Evolutionary conservation across 2,113 vertebrate genomes (phyloP).

Genomic region (Alouatta palliata): DNA sequence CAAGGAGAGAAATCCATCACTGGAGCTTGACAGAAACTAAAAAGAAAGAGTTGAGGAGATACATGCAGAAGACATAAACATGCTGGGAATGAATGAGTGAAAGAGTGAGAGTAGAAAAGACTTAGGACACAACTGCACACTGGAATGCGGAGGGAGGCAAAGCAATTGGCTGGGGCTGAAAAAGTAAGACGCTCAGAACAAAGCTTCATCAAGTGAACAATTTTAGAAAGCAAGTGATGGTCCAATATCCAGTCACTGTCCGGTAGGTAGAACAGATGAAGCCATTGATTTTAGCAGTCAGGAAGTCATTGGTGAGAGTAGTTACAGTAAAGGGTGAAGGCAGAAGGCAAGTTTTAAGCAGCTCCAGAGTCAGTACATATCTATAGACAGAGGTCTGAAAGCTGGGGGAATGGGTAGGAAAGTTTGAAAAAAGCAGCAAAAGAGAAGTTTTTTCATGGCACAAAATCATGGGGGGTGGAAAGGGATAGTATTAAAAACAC

Average conservation of each 20-base stretch:
- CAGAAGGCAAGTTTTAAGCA: not conserved
- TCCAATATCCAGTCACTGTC: not conserved
- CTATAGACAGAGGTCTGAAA: not conserved
- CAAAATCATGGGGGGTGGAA: not conserved
- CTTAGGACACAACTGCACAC: accelerated
- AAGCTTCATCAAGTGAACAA: not conserved
- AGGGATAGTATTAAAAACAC: not conserved
- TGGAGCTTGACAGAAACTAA: not conserved
- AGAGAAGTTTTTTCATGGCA: not conserved
- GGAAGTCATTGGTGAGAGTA: not conserved
- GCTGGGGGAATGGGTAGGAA: not conserved
- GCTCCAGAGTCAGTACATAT: not conserved
- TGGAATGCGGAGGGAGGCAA: not conserved
- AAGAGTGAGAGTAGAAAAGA: not conserved
- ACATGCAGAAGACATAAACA: not conserved
- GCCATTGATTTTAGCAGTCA: not conserved
- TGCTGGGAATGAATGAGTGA: not conserved
- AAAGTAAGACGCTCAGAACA: not conserved
- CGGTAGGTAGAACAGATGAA: not conserved
- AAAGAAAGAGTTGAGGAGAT: not conserved
- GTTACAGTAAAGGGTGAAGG: not conserved
- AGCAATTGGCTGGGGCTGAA: not conserved
- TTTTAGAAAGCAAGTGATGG: not conserved
- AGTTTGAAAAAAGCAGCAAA: not conserved
- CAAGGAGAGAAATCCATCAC: not conserved